Conservation (phyloP, 2,888 invertebrate genomes). For the Trachelus stipa region DNA sequence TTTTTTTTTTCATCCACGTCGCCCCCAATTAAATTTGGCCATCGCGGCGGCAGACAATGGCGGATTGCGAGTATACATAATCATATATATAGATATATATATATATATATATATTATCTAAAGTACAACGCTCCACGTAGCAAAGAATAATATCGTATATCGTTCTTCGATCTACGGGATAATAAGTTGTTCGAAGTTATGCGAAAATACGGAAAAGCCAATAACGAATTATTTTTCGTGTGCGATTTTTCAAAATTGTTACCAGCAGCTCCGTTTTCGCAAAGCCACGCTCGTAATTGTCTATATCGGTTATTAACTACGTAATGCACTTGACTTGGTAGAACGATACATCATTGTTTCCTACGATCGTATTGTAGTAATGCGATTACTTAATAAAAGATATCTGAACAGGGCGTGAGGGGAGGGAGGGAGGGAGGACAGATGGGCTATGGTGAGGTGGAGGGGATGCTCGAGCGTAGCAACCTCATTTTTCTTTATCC, state of each 20-base stretch:
- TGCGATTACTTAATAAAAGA: background rate
- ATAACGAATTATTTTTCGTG: background rate
- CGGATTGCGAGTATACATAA: slow-evolving; percentile 7
- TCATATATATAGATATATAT: slow-evolving; percentile 3
- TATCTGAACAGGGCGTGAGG: background rate
- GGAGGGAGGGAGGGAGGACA: too few species aligned
- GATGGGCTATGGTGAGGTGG: too few species aligned
- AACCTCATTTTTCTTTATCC: too few species aligned
- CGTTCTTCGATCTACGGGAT: background rate
- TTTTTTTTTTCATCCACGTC: background rate
- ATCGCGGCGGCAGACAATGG: background rate
- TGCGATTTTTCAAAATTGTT: too few species aligned
- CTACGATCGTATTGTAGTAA: background rate
- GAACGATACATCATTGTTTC: slow-evolving; percentile 12
- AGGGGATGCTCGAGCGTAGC: too few species aligned
- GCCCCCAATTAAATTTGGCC: background rate
- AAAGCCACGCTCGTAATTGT: slow-evolving; percentile 5
- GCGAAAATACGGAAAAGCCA: background rate
- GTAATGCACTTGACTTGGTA: slow-evolving; percentile 30
- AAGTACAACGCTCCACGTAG: slow-evolving; percentile 13
- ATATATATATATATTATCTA: slow-evolving; percentile 13
- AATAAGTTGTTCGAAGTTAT: background rate
- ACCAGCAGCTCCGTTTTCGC: background rate
- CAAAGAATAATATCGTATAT: slow-evolving; percentile 12
- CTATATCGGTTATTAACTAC: slow-evolving; percentile 30